Percentiles rank a stretch among this genome's conserved stretches.
These are phyloP conservation scores for Tinamus major DNA, from an alignment of 2,797 vertebrate genomes.

Conservation along the genomic window DNA sequence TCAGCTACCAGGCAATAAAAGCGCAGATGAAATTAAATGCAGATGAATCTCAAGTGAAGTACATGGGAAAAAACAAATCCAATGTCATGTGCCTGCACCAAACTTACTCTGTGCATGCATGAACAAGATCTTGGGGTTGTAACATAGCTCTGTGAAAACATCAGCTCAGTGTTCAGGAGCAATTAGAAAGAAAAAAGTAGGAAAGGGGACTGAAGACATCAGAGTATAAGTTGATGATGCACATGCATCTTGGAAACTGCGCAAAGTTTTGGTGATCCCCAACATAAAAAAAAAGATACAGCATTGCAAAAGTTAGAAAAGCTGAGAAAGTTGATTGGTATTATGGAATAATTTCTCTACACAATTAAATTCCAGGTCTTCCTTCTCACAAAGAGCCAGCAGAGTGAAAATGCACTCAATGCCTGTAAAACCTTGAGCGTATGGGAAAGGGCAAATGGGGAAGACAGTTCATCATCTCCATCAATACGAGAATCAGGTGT, in stretches of 20 bases:
- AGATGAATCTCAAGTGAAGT: not conserved
- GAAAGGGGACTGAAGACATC: not conserved
- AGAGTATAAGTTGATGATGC: not conserved
- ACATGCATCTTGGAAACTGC: not conserved
- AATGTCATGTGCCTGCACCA: not conserved
- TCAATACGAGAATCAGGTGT: not conserved
- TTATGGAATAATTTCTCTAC: not conserved
- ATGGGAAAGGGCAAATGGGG: not conserved
- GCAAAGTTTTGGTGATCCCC: not conserved
- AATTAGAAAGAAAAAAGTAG: not conserved
- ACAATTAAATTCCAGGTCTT: not conserved
- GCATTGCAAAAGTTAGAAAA: not conserved
- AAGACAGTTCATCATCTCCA: rapidly evolving
- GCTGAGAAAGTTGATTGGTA: not conserved
- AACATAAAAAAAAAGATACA: not conserved
- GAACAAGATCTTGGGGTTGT: not conserved
- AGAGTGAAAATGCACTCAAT: not conserved
- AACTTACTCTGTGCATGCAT: not conserved
- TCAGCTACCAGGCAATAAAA: not conserved
- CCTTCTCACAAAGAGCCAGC: not conserved
- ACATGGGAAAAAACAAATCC: not conserved
- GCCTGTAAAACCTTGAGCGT: not conserved
- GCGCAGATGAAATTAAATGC: conserved; percentile 13
- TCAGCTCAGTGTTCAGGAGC: not conserved
- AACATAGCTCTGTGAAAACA: not conserved